Evolutionary conservation across 2,888 invertebrate species (phyloP), one percentile per base, ranked within the genome.

Genomic region (Drosophila tripunctata): DNA sequence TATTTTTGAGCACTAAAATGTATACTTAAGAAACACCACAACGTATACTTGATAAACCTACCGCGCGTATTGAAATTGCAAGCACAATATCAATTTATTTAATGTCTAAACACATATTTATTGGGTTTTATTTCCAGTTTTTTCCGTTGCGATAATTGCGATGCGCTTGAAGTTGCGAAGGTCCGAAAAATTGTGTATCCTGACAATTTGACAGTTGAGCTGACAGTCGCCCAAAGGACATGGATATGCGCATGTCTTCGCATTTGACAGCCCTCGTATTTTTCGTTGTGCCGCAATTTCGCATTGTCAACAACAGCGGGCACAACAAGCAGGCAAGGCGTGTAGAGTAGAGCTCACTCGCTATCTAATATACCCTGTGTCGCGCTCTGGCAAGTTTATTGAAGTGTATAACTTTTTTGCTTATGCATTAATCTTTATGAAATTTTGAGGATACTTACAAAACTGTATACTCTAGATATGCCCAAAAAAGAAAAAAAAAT

Each of bases 171-270:
- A 68, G 67, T 70, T 82, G 76, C 70, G 81, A 73, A 67, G 70
- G 73, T 81, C 67, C 75, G 85, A 84, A 88, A 86, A 87, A 88
- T 69, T 86, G 58, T 87, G 88, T 87, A 87, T 87, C 85, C 88
- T 72, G 45, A 31, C 54, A 61, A 76, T 38, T 41, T 87, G 87
- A 78, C 87, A 87, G 62, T 58, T 75, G 62, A 41, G 41, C 33
- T 73, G 75, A 72, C 79, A 84, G 74, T 55, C 58, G 45, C 35
- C n/a, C 30, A 65, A 57, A 48, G 68, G 54, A 48, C 30, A 21
- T 35, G 55, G 47, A 40, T 56, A 14, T 83, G 84, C 80, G 85
- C 86, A 84, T 80, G 88, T 73, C 65, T 50, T 10, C 14, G 33
- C 36, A 50, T 68, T 70, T 87, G 84, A 78, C 88, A 80, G 60